Evolutionary conservation across 2,888 invertebrate species (phyloP).

Genomic region (Agonopterix heracliana): DNA sequence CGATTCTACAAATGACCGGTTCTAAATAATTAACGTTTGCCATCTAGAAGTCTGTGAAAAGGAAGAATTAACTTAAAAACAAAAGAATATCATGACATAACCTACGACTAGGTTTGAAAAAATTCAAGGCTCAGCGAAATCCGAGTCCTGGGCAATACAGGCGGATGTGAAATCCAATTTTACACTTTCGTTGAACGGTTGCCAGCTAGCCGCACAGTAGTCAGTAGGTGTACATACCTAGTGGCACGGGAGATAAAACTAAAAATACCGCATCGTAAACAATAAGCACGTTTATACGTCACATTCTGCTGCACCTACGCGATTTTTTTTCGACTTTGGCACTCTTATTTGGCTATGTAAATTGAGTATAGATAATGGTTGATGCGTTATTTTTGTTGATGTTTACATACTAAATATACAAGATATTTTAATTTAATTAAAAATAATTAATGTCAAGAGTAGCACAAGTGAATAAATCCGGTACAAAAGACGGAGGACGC

Average conservation of each 20-base stretch:
- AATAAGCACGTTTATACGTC: constrained; percentile 54
- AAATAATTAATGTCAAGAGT: too few relatives aligned
- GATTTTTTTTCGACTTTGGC: constrained; percentile 25
- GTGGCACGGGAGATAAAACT: constrained; percentile 68
- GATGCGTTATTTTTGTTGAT: not conserved
- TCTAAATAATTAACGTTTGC: too few relatives aligned
- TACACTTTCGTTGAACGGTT: constrained; percentile 65
- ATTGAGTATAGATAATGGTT: constrained; percentile 3
- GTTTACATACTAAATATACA: too few relatives aligned
- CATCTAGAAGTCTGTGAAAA: too few relatives aligned
- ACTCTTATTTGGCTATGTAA: constrained; percentile 13
- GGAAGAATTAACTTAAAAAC: too few relatives aligned
- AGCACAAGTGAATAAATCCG: too few relatives aligned
- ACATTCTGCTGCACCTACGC: constrained; percentile 36
- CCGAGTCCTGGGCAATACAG: constrained; percentile 35
- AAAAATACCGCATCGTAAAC: constrained; percentile 69
- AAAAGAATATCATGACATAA: too few relatives aligned
- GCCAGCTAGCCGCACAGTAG: constrained; percentile 36
- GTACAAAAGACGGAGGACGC: too few relatives aligned
- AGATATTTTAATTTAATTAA: too few relatives aligned
- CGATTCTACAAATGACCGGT: too few relatives aligned
- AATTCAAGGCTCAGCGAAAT: constrained; percentile 29
- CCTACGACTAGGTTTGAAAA: constrained; percentile 18
- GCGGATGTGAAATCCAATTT: constrained; percentile 56
- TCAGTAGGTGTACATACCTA: constrained; percentile 51